Evolutionary conservation across 2,797 vertebrate species (phyloP), one percentile per base, ranked within the genome.

Genomic region (Dermochelys coriacea): DNA sequence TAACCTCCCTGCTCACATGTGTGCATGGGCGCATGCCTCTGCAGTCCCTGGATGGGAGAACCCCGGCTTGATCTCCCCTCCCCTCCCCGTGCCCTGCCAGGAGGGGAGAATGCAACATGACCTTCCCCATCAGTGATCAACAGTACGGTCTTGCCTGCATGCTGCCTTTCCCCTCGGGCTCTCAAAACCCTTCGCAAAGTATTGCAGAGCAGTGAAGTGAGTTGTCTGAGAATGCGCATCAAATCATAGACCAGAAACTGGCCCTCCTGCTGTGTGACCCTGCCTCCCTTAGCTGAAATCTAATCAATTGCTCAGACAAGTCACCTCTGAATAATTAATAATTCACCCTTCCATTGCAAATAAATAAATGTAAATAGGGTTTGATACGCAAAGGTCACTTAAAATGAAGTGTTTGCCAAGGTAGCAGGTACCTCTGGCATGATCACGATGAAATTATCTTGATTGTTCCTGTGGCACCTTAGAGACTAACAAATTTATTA

Each of bases 201-300:
- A 23, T 47, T 29, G 23, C 45, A 29, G 25, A 27, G 71, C 71
- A 8, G 21, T n/a, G 61, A 41, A 23, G n/a, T 19, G 19, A 71
- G n/a, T 11, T 23, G 64, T 71, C n/a, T 37, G 64, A 21, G 18
- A 68, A 68, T 9, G 2, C 4, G 18, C n/a, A 68, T 5, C 64
- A 19, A 21, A 64, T 11, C 64, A 19, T 68, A 19, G 61, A 37
- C 12, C 34, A 49, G 25, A 19, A 27, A 5, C 45, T 14, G 31
- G 55, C 47, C 8, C 81, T n/a, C 31, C 81, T 50, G 81, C 81
- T 5, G 21, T 29, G 34, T n/a, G 45, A 59, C 18, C 55, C 34
- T 92, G 80, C 34, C 27, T 29, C 55, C 27, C 0, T 0, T 27
- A 34, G 1, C 49, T n/a, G 1, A 6, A 27, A 18, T 84, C 59